A percentile compares a stretch with the other conserved stretches of the same genome.
phyloP scores from a whole-genome alignment of 2,888 invertebrate genomes.

The Metacarcinus magister region DNA sequence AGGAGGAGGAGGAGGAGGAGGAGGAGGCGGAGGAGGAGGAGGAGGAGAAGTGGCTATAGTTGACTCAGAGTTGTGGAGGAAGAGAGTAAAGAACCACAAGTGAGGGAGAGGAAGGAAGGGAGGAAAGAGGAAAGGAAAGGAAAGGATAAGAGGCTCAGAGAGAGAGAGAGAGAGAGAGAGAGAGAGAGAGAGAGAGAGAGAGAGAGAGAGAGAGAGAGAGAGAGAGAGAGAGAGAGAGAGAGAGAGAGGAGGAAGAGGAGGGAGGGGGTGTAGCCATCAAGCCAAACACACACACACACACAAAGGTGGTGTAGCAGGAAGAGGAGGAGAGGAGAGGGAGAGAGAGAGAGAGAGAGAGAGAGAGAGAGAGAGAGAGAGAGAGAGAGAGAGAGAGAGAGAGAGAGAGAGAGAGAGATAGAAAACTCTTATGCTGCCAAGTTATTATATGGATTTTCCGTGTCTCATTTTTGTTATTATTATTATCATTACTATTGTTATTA shows the following conservation, averaged over 20 bases:
- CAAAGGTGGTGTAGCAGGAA: not conserved
- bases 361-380: not conserved
- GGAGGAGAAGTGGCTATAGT: not conserved
- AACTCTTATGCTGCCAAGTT: not conserved
- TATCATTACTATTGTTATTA: conserved; percentile 11
- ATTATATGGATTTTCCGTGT: not conserved
- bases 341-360: not conserved
- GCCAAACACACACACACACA: not conserved
- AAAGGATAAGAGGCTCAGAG: not conserved
- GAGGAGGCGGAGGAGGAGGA: not conserved
- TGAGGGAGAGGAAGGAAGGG: not conserved
- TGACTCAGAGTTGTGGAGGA: not conserved
- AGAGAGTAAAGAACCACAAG: not conserved
- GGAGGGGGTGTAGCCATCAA: not conserved
- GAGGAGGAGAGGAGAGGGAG: not conserved
- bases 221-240: not conserved
- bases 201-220: not conserved
- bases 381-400: not conserved
- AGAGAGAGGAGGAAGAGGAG: not conserved
- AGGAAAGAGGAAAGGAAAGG: not conserved
- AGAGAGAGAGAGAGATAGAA: not conserved
- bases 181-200: not conserved
- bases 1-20: not conserved
- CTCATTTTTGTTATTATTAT: not conserved
- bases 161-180: not conserved